Evolutionary conservation across 2,797 vertebrate species (phyloP).

Genomic region (Chiloscyllium punctatum): DNA sequence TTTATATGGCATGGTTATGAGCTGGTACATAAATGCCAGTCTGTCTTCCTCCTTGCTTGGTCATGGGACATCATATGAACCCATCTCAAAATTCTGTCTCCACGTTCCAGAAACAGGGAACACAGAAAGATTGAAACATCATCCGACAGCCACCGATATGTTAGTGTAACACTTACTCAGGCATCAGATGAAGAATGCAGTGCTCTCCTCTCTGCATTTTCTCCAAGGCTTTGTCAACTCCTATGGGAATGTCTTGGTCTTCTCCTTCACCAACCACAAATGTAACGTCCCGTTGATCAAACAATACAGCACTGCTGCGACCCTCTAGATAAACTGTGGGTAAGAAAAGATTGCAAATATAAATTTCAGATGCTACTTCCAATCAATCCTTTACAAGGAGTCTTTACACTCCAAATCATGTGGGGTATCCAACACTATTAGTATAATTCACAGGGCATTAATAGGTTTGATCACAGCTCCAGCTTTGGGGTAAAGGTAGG

Average conservation of each 20-base stretch:
- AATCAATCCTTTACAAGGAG: neutral
- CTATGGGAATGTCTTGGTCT: constrained; percentile 80
- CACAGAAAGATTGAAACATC: neutral
- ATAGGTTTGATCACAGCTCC: neutral
- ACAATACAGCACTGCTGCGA: constrained; percentile 62
- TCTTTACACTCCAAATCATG: neutral
- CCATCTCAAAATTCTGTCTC: neutral
- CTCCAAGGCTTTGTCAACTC: constrained; percentile 90
- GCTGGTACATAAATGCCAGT: neutral
- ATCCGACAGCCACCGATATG: neutral
- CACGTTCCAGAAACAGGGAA: neutral
- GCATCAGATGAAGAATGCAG: constrained; percentile 74
- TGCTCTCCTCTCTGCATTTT: constrained; percentile 93
- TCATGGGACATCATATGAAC: neutral
- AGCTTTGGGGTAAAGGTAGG: neutral
- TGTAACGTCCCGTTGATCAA: constrained; percentile 77
- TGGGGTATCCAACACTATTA: too few species aligned
- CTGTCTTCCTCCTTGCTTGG: neutral
- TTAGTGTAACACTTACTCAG: constrained; percentile 64
- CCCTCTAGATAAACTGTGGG: constrained; percentile 81
- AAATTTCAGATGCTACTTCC: neutral
- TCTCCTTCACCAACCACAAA: constrained; percentile 85
- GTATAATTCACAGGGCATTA: neutral
- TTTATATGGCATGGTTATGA: neutral
- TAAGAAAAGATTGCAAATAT: constrained; percentile 25